Base-by-base conservation (phyloP, 2,888 invertebrate genomes). In the Heteropelma amictum region DNA sequence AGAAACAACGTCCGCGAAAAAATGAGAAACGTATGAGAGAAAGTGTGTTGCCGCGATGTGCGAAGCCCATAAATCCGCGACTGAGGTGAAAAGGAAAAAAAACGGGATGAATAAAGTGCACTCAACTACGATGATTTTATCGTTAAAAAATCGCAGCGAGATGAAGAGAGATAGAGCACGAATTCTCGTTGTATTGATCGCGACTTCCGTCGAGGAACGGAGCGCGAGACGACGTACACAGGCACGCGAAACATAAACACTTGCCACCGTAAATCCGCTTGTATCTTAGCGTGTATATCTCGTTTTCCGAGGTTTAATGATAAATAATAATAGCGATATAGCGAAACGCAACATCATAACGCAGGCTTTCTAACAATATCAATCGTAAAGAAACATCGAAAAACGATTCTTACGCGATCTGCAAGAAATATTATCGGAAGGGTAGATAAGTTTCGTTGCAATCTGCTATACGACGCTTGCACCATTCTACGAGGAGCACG, bases 131-230 rank as follows among this genome's bases (percentile, higher is more conserved):
- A 12, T 23, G 47, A 70, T 60, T 49, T 54, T 23, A 60, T 51
- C 49, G 51, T n/a, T n/a, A n/a, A 35, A 17, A 28, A 12, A 10
- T 35, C 2, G 12, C 5, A 40, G 28, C 12, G 26, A 17, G 35
- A 56, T 21, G 8, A 35, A 47, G 47, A 69, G 60, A 33, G 64
- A 23, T 58, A 72, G 71, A 72, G 72, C 53, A 77, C 60, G 72
- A 69, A 78, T 58, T 67, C 60, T 74, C 72, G 68, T 73, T 77
- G 81, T 84, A 84, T 84, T 83, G 84, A 84, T 84, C 84, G 81
- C 84, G 81, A 78, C 77, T 79, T 77, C 72, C 72, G 77, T 65
- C 72, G 63, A 68, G 68, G 75, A 74, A 77, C 7, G 64, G 58
- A 64, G 35, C 12, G 30, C 28, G n/a, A n/a, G n/a, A n/a, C n/a